phyloP scores from a whole-genome alignment of 2,888 invertebrate genomes.

The Drosophila algonquin region DNA sequence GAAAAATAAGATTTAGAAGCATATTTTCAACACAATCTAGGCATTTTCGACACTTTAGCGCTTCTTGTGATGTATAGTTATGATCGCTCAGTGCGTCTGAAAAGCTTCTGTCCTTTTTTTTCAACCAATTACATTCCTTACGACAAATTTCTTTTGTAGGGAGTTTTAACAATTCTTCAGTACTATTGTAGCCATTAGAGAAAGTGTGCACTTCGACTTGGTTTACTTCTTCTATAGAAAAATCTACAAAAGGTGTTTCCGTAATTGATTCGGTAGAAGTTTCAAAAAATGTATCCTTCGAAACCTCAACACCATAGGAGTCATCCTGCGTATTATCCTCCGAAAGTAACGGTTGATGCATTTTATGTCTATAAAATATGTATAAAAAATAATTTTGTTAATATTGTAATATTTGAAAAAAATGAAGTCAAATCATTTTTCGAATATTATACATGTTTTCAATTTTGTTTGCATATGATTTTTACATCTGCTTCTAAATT shows the following conservation, averaged over 20 bases:
- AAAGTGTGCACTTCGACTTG: background rate
- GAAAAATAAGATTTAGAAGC: conserved; percentile 58
- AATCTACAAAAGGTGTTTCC: background rate
- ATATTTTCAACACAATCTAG: conserved; percentile 38
- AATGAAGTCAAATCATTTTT: too few species aligned
- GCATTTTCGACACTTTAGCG: conserved; percentile 6
- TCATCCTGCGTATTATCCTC: background rate
- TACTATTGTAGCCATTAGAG: background rate
- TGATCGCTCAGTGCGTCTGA: conserved; percentile 69
- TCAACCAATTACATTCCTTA: background rate
- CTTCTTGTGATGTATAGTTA: conserved; percentile 69
- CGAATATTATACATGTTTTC: too few species aligned
- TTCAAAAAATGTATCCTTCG: background rate
- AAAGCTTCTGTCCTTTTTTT: conserved; percentile 5
- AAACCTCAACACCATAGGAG: background rate
- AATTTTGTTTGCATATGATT: too few species aligned
- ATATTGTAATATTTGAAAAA: too few species aligned
- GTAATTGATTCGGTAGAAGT: background rate
- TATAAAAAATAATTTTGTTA: background rate
- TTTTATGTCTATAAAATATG: background rate
- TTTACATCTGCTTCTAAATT: too few species aligned
- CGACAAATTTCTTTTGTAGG: background rate
- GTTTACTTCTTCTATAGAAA: background rate
- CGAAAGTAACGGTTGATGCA: background rate
- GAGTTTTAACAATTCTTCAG: background rate